phyloP scores from a whole-genome alignment of 2,888 invertebrate genomes.

The Dexiosoma caninum region DNA sequence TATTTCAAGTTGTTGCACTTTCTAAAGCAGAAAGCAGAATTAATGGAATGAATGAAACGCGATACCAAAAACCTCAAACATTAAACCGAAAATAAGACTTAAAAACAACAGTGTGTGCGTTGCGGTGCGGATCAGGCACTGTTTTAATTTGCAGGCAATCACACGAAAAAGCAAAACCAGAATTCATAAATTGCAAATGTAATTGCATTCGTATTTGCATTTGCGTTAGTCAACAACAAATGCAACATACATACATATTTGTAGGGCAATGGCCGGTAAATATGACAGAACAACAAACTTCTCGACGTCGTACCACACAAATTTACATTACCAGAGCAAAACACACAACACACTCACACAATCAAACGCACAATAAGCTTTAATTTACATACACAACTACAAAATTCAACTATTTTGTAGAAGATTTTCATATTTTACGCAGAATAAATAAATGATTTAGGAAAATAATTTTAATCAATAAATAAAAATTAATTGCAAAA shows the following conservation, averaged over 20 bases:
- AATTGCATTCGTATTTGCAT: not conserved
- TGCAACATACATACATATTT: no score
- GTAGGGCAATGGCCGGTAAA: conserved; percentile 53
- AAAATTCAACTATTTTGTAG: not conserved
- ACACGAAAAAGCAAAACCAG: not conserved
- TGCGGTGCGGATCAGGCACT: not conserved
- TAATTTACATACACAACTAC: not conserved
- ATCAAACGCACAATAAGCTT: not conserved
- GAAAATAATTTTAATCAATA: no score
- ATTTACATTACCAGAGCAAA: not conserved
- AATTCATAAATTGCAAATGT: not conserved
- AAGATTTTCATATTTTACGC: not conserved
- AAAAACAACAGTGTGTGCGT: not conserved
- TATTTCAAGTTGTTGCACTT: conserved; percentile 48
- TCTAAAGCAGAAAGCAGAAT: conserved; percentile 8
- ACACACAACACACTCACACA: not conserved
- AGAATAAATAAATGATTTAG: not conserved
- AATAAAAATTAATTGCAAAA: no score
- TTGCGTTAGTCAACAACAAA: not conserved
- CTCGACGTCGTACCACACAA: not conserved
- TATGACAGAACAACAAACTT: not conserved
- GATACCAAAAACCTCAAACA: conserved; percentile 11
- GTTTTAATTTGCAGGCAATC: not conserved
- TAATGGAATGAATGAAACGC: not conserved
- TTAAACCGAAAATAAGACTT: conserved; percentile 13